These are phyloP conservation scores for Phrynocephalus guinanensis DNA, from an alignment of 2,797 vertebrate species.

Conservation along the genomic window DNA sequence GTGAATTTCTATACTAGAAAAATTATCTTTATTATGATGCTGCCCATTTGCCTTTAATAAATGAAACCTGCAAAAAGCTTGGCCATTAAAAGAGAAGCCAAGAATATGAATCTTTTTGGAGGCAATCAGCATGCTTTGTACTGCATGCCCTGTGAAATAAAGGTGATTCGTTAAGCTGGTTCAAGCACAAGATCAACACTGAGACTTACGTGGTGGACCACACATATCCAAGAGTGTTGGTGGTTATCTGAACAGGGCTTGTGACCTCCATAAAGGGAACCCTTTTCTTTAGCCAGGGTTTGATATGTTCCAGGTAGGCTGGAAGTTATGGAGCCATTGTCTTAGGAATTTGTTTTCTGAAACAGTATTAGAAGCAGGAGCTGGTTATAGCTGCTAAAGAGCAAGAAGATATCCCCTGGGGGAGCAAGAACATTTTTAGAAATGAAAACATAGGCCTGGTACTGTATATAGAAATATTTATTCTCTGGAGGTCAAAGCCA, in stretches of 20 bases:
- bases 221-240: background rate
- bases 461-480: slow-evolving; percentile 5
- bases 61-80: background rate
- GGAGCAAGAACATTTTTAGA: background rate
- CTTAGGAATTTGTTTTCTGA: background rate
- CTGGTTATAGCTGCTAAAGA: background rate
- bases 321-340: background rate
- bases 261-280: background rate
- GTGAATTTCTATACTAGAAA: background rate
- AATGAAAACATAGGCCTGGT: slow-evolving; percentile 8
- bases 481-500: slow-evolving; percentile 23
- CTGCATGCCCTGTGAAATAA: background rate
- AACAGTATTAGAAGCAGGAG: background rate
- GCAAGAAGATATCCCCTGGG: background rate
- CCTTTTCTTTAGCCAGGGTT: slow-evolving; percentile 10
- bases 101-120: background rate
- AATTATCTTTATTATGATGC: background rate
- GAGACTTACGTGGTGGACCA: slow-evolving; percentile 14
- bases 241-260: slow-evolving; percentile 11
- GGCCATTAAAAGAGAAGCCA: background rate
- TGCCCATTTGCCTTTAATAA: background rate
- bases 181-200: background rate
- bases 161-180: slow-evolving; percentile 9
- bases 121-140: background rate
- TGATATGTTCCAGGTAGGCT: background rate